Evolutionary conservation across 2,797 vertebrate species (phyloP), one percentile per base, ranked within the genome.

Genomic region (Fratercula arctica): DNA sequence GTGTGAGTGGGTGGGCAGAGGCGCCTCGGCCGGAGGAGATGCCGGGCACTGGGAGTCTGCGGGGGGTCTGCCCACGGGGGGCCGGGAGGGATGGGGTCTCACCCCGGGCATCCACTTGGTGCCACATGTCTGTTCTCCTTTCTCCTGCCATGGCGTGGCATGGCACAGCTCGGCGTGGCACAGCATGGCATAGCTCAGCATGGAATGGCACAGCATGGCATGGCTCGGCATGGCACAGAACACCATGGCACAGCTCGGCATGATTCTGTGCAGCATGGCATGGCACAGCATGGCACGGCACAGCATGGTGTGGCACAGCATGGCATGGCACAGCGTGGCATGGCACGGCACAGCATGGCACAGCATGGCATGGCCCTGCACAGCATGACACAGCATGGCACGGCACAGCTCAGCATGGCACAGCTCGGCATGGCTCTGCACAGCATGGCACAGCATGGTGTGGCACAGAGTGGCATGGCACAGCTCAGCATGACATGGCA

Each of bases 11-110:
- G 21, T 3, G 70, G 67, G 69, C 80, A 24, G 28, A 74, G 59
- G 28, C 33, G 54, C 3, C 53, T 8, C 0, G 1, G 45, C 33
- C 0, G 3, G n/a, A 8, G 50, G 19, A 33, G 45, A 11, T 1
- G 10, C 41, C 1, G 4, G 33, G 53, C 2, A 0, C 26, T 7
- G 73, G 10, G 28, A 43, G 23, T 31, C 66, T 48, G 70, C 11
- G 1, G 45, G 37, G 23, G 28, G 15, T 54, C 39, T 69, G 39
- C 23, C 41, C 31, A 1, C 0, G 11, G 17, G 6, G 86, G 18
- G 7, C 6, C 3, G 4, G 21, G 35, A 3, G 2, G 77, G 54
- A 16, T 3, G 33, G 23, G 48, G 43, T 23, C 51, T 72, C 46
- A 16, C 15, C 29, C 5, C 1, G 6, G 29, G 53, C 60, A 64